Evolutionary conservation across 2,797 vertebrate genomes (phyloP), one percentile per base, ranked within the genome.

Genomic region (Denticeps clupeoides): DNA sequence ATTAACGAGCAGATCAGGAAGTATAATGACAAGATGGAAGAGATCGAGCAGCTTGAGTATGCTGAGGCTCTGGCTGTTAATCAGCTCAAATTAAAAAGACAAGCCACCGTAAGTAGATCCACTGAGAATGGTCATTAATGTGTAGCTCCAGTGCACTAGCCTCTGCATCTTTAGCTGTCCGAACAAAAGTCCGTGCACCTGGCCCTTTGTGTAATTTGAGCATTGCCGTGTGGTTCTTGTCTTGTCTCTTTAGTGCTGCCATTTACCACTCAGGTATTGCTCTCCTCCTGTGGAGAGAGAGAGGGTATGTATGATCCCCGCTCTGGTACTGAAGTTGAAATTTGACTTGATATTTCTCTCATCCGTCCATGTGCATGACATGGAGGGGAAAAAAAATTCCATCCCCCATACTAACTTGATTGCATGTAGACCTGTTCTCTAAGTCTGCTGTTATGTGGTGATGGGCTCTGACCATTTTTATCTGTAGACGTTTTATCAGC

Each of bases 241-340:
- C 74, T 75, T 56, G 70, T 78, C 59, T 80, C 73, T 78, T 53
- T 84, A 99, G 95, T 84, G 73, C 58, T 92, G 88, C 84, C 88
- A 86, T 85, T 82, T 94, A 86, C 90, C 90, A 73, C 88, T 98
- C 82, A 91, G 92, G 76, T 95, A 91, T 84, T 89, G 92, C 62
- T 82, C 89, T 87, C 91, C 92, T 74, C 91, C 92, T 74, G 85
- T 82, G 60, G 91, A 91, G 87, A 91, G 89, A 85, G 83, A 84
- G 71, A 82, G 87, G 95, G 94, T 97, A 97, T 56, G 92, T 97
- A 93, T 84, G 6, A 38, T 45, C 47, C 51, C 19, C 23, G 40
- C 22, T 29, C 51, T 33, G 60, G 67, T 60, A 58, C 59, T 64
- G 64, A 41, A 32, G 45, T 28, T 13, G 53, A 72, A 68, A 63